phyloP scores from a whole-genome alignment of 2,797 vertebrate genomes.

The Rhynchonycteris naso region DNA sequence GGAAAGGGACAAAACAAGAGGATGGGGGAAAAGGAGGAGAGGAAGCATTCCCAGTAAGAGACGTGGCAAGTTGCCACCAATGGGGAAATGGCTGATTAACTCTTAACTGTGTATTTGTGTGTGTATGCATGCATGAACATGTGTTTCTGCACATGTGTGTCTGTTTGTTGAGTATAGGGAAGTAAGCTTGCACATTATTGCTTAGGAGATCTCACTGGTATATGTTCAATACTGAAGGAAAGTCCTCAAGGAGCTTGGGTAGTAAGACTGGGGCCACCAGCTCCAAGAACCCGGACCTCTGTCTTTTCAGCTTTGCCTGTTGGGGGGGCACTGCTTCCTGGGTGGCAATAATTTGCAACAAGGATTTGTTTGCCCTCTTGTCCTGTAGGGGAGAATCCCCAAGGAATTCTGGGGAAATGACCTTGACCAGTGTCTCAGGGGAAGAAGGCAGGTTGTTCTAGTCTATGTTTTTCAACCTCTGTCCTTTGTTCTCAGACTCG shows the following conservation, averaged over 20 bases:
- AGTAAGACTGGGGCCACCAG: background rate
- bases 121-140: accelerated
- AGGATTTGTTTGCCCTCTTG: background rate
- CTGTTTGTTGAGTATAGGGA: background rate
- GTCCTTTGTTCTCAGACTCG: constrained; percentile 52
- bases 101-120: background rate
- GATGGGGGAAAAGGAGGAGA: background rate
- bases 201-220: background rate
- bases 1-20: background rate
- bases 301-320: background rate
- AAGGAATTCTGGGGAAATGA: constrained; percentile 12
- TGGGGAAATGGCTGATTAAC: background rate
- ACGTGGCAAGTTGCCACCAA: background rate
- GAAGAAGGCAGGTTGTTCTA: background rate
- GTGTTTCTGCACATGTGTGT: background rate
- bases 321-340: background rate
- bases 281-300: background rate
- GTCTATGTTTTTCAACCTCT: background rate
- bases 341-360: background rate
- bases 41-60: background rate
- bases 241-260: background rate
- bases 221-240: constrained; percentile 45
- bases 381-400: background rate
- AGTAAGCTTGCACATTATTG: background rate
- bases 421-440: constrained; percentile 49